A percentile compares a stretch with the other conserved stretches of the same genome.
Conservation (phyloP, 2,113 vertebrate species). For the Phyllostomus discolor region DNA sequence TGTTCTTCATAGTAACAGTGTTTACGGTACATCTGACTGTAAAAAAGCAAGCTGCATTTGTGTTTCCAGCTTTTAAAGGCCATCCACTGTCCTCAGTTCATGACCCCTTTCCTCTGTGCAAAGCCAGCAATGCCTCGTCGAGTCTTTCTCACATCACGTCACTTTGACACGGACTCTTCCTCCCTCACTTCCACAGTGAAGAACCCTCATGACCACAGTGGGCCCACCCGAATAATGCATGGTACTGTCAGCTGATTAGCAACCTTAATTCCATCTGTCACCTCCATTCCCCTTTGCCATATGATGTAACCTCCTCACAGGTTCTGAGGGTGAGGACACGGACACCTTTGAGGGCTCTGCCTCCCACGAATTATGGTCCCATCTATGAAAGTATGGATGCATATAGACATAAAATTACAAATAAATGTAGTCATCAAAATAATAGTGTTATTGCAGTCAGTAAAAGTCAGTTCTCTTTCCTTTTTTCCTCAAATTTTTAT, state of each 20-base stretch:
- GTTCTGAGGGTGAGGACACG: neutral
- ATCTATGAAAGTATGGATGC: neutral
- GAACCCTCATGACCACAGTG: neutral
- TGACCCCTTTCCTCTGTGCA: neutral
- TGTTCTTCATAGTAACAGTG: neutral
- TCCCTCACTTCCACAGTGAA: neutral
- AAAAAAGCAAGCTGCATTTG: neutral
- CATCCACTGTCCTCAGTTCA: neutral
- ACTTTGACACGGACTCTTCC: neutral
- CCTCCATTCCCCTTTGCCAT: neutral
- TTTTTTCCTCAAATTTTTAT: neutral
- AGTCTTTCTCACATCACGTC: neutral
- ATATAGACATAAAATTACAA: neutral
- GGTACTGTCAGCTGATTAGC: neutral
- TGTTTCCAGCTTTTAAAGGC: neutral
- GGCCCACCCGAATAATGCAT: neutral
- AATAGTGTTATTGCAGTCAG: neutral
- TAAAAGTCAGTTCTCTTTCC: neutral
- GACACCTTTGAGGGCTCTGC: neutral
- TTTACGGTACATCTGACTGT: neutral
- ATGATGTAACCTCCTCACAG: neutral
- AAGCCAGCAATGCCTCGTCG: neutral
- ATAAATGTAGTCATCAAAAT: neutral
- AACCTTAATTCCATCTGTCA: neutral
- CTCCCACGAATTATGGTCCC: neutral